Evolutionary conservation across 1,140 invertebrate species (phyloP), one percentile per base, ranked within the genome.

Genomic region (Drosophila sproati): DNA sequence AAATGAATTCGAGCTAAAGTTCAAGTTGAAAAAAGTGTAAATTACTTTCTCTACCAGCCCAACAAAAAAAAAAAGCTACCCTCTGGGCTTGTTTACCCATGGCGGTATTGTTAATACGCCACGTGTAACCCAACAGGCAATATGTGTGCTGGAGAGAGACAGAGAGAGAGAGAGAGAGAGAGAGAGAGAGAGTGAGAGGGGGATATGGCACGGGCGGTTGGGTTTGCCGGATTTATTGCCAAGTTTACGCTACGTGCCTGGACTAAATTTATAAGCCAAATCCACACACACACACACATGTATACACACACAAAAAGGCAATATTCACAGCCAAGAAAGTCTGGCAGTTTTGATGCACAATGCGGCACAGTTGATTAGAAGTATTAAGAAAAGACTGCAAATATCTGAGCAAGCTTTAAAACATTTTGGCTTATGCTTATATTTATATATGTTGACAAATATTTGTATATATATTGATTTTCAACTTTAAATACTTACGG

Each of bases 101-200:
- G 80, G 85, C 80, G 85, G 89, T 88, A 88, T 81, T 89, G 80
- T 89, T 88, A 89, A 88, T 88, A 89, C 80, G 85, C 82, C 85
- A 88, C 85, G 85, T 88, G 85, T 78, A 81, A 32, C 73, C 7
- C 83, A 88, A 69, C 83, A 55, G 54, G 54, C 20, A 31, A 31
- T 69, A 20, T 52, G 29, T 63, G 64, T 64, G 43, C 34, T 28
- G 43, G 8, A 3, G 6, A 45, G 35, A 37, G 10, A 62, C 68
- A 77, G 47, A 64, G 50, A 10, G 20, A 47, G 43, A 43, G 12
- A 37, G 50, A 10, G 20, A 47, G 43, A 43, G 12, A 37, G 50
- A 12, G 12, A 12, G 12, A 12, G 39, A 47, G 63, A 34, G 20
- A 20, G 20, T 20, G 20, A 55, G 60, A 48, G 29, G 37, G 45